phyloP scores from a whole-genome alignment of 2,888 invertebrate species.

The Drosophila quinaria region DNA sequence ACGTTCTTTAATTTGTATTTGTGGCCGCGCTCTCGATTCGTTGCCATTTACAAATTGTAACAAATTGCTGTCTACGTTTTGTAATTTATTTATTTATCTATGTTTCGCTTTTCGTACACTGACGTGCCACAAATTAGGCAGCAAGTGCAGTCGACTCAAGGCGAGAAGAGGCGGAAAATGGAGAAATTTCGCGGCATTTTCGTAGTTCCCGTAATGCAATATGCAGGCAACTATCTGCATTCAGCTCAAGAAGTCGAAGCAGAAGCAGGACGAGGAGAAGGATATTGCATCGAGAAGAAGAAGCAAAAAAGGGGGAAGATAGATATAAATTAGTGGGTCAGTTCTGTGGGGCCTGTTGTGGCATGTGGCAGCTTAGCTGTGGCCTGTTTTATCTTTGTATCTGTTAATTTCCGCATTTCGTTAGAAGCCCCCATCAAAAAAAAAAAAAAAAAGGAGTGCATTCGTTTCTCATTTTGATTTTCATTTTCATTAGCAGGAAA shows the following conservation, averaged over 20 bases:
- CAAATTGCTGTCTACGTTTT: conserved; percentile 59
- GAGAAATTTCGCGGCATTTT: not conserved
- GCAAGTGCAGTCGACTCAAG: not conserved
- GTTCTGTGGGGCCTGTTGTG: conserved; percentile 6
- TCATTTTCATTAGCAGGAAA: conserved; percentile 35
- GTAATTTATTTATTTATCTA: conserved; percentile 46
- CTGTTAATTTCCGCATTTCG: conserved; percentile 70
- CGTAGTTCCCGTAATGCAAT: conserved; percentile 39
- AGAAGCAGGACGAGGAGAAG: not conserved
- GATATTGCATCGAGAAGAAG: not conserved
- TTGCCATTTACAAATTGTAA: conserved; percentile 46
- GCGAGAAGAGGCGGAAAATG: not conserved
- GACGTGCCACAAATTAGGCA: conserved; percentile 44
- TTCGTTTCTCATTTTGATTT: conserved; percentile 37
- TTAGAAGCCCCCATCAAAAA: conserved; percentile 18
- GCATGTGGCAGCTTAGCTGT: conserved; percentile 3
- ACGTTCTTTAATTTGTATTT: conserved; percentile 7
- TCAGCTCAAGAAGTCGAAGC: conserved; percentile 25
- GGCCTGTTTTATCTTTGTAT: conserved; percentile 58
- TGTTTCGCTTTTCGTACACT: not conserved
- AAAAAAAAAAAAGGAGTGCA: not conserved
- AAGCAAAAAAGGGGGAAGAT: not conserved
- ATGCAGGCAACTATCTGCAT: conserved; percentile 58
- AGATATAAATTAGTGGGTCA: conserved; percentile 56
- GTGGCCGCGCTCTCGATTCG: conserved; percentile 14